These are phyloP conservation scores for Tetraodon nigroviridis DNA, from an alignment of 2,113 vertebrate species.

Conservation along the genomic window DNA sequence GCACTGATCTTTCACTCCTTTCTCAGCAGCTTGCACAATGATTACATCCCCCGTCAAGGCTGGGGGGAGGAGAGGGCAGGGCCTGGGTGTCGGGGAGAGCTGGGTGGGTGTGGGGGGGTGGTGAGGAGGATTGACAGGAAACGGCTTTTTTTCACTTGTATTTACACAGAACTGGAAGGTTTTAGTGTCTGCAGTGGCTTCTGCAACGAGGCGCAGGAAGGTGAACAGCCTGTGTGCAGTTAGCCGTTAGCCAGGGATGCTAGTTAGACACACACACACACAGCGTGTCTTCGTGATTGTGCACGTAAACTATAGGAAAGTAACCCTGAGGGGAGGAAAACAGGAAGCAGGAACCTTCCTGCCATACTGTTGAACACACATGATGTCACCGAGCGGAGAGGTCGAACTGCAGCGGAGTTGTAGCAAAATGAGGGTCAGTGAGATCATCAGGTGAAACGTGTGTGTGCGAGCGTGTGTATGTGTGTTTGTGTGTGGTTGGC, in stretches of 20 bases:
- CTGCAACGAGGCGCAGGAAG: background rate
- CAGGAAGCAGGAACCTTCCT: background rate
- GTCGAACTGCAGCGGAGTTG: background rate
- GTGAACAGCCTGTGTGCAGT: constrained; percentile 18
- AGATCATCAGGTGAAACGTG: constrained; percentile 12
- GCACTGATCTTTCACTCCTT: constrained; percentile 66
- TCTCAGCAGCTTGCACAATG: constrained; percentile 70
- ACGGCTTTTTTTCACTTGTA: constrained; percentile 44
- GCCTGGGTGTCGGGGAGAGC: no score
- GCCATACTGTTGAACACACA: background rate
- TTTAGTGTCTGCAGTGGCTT: background rate
- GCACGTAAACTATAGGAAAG: background rate
- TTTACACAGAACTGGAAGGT: constrained; percentile 18
- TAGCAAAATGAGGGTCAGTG: constrained; percentile 28
- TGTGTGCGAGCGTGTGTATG: constrained; percentile 13
- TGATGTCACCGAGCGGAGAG: background rate
- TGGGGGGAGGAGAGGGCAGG: no score
- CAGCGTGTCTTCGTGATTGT: no score
- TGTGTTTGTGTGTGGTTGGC: constrained; percentile 32
- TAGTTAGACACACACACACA: no score
- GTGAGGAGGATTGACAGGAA: background rate
- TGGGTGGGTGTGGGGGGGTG: no score
- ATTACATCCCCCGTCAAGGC: constrained; percentile 32
- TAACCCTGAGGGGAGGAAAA: no score
- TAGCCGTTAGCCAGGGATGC: background rate